phyloP scores from a whole-genome alignment of 2,113 vertebrate genomes.

The Lepus americanus region DNA sequence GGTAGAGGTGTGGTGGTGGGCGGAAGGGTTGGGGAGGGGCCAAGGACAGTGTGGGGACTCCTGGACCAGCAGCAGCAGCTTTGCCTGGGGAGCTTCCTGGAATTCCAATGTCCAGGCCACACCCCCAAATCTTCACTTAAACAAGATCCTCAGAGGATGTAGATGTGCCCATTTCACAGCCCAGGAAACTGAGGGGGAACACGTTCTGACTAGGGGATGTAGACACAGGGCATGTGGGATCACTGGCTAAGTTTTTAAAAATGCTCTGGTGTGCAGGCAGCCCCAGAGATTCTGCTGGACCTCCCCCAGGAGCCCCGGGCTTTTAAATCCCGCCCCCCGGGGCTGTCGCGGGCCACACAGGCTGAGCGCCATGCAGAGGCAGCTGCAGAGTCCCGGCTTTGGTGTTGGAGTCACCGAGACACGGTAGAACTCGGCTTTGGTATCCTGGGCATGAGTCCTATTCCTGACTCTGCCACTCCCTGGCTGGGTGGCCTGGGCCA shows the following conservation, averaged over 20 bases:
- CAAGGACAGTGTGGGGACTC: accelerated
- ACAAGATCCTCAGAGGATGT: background rate
- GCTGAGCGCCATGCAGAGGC: background rate
- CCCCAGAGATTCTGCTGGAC: background rate
- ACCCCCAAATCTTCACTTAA: background rate
- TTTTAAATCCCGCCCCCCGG: background rate
- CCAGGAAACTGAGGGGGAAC: background rate
- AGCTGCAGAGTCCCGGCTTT: background rate
- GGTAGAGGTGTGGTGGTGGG: background rate
- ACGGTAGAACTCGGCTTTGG: background rate
- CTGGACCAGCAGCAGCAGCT: background rate
- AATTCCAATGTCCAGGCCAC: background rate
- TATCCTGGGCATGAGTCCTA: background rate
- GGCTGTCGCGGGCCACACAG: background rate
- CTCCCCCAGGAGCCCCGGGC: no score
- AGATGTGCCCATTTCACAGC: background rate
- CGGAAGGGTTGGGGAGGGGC: background rate
- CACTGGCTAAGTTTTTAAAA: background rate
- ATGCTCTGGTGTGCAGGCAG: background rate
- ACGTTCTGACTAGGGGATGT: no score
- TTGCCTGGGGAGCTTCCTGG: background rate
- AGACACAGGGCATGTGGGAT: background rate
- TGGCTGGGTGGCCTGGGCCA: background rate
- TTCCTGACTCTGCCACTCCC: background rate
- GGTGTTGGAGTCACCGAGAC: background rate